Evolutionary conservation across 1,140 invertebrate genomes (phyloP), one percentile per base, ranked within the genome.

Genomic region (Latrodectus geometricus): DNA sequence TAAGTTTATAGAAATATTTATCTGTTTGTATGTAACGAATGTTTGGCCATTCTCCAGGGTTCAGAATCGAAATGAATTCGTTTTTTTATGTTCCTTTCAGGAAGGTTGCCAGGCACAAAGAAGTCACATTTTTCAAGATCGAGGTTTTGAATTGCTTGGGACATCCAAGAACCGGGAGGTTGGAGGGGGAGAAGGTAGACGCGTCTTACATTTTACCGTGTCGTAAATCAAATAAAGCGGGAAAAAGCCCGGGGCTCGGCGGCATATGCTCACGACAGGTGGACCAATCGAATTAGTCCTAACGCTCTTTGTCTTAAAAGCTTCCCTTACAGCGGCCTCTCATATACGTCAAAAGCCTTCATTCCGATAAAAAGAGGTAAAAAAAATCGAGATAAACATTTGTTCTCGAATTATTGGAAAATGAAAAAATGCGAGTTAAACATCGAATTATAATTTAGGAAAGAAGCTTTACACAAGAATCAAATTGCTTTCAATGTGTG

Each of bases 101-200:
- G 35, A 35, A 35, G 35, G 54, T 14, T 61, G 11, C 35, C 77
- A 35, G n/a, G 66, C 77, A 79, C 23, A 79, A 79, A 79, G 77
- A 79, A 79, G 77, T 79, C 77, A 68, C 78, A 70, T 81, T 81
- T 70, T 81, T 81, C 78, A 81, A 23, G 78, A 72, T 56, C 78
- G 49, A 81, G 78, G 68, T 81, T 81, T 81, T 70, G 78, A 81
- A 81, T 81, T 81, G 78, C 69, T 81, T n/a, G 49, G 69, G 78
- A 81, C 78, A 78, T 23, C 23, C 23, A 20, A 15, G 56, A 17
- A 61, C 11, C 3, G 17, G 2, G 54, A 17, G 11, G 17, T 0
- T 14, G 17, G 17, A 11, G 54, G 54, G 54, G 54, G 8, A 56
- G 54, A 56, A 17, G 17, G 11, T 14, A 61, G 54, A 61, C 54